Percentiles rank a stretch among this genome's conserved stretches.
Conservation (phyloP, 2,113 vertebrate species). For the Leptobrachium ailaonicum region DNA sequence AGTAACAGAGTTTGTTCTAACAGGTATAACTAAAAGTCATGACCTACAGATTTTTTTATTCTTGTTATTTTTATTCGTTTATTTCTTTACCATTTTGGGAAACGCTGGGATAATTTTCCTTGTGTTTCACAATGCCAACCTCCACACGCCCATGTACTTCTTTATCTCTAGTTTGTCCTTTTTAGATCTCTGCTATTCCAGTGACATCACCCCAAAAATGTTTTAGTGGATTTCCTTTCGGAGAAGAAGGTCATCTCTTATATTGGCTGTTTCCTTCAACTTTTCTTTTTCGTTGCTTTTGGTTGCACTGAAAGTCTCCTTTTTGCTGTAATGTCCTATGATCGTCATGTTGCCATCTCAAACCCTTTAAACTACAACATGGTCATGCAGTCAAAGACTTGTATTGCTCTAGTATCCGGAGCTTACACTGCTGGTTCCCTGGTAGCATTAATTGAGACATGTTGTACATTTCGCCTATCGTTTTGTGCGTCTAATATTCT, state of each 20-base stretch:
- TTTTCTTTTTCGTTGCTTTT: conserved; percentile 7
- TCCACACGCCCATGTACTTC: conserved; percentile 32
- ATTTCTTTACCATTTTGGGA: conserved; percentile 22
- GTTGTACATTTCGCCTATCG: not conserved
- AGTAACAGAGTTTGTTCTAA: conserved; percentile 16
- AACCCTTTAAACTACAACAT: not conserved
- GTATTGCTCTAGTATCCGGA: not conserved
- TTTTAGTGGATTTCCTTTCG: not conserved
- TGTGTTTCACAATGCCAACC: not conserved
- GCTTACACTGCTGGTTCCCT: conserved; percentile 7
- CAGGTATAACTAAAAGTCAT: not conserved
- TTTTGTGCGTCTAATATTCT: no score
- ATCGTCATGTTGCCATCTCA: conserved; percentile 23
- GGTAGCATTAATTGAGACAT: conserved; percentile 3
- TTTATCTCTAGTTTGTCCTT: conserved; percentile 15
- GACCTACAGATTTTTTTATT: not conserved
- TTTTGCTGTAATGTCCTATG: conserved; percentile 17
- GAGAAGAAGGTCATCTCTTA: conserved; percentile 15
- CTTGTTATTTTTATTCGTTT: conserved; percentile 2
- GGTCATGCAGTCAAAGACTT: not conserved
- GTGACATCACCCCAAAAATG: conserved; percentile 6
- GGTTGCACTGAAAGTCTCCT: conserved; percentile 7
- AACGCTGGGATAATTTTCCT: conserved; percentile 7
- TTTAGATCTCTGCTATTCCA: conserved; percentile 16
- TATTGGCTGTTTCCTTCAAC: conserved; percentile 7